A percentile compares a stretch with the other conserved stretches of the same genome.
phyloP scores from a whole-genome alignment of 1,140 invertebrate genomes.

The Meloidogyne hapla region DNA sequence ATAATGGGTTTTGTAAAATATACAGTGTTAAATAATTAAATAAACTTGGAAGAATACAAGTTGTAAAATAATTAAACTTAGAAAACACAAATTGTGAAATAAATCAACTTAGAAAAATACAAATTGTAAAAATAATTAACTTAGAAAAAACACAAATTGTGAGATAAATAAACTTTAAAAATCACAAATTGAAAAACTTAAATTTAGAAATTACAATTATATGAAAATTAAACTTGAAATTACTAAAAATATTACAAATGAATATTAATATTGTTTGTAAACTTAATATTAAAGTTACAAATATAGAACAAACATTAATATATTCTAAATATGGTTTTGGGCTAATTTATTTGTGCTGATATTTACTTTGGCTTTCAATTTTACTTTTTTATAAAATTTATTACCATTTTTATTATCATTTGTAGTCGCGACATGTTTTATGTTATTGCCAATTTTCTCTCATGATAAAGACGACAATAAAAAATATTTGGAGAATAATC shows the following conservation, averaged over 20 bases:
- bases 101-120: not conserved
- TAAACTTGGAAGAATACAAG: not conserved
- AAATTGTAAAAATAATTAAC: not conserved
- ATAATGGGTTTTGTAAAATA: too few species aligned
- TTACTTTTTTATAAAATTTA: constrained; percentile 1
- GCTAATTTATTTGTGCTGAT: not conserved
- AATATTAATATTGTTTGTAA: too few species aligned
- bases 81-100: not conserved
- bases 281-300: too few species aligned
- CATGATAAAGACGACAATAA: not conserved
- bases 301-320: not conserved
- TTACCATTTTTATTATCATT: constrained; percentile 5
- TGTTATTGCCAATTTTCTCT: not conserved
- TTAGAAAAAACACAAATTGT: not conserved
- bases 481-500: not conserved
- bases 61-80: not conserved
- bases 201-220: too few species aligned
- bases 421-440: constrained; percentile 1
- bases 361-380: not conserved
- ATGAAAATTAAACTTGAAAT: too few species aligned
- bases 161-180: not conserved
- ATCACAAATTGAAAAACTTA: not conserved
- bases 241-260: too few species aligned
- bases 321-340: not conserved
- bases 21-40: not conserved